Conservation (phyloP, 2,888 invertebrate species). For the Chirona hameri region DNA sequence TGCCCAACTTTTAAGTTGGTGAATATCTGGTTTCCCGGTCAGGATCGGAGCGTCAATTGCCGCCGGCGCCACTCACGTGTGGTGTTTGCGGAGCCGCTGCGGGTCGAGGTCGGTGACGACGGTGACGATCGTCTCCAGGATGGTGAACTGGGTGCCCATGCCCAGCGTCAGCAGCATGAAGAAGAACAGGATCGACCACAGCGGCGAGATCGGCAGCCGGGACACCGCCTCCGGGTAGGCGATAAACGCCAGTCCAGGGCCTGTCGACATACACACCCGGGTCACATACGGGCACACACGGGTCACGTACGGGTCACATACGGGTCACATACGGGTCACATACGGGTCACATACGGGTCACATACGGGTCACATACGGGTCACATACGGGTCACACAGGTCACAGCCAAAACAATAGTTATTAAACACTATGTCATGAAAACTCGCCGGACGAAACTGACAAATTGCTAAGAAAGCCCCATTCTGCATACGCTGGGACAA, state of each 20-base stretch:
- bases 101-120: conserved; percentile 54
- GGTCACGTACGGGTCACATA: neutral
- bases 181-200: conserved; percentile 79
- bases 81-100: conserved; percentile 45
- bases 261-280: conserved; percentile 40
- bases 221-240: conserved; percentile 80
- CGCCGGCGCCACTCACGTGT: conserved; percentile 44
- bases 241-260: conserved; percentile 71
- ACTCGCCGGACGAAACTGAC: too few relatives aligned
- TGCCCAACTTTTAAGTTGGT: too few relatives aligned
- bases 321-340: too few relatives aligned
- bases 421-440: too few relatives aligned
- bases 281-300: neutral
- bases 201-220: conserved; percentile 69
- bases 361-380: too few relatives aligned
- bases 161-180: conserved; percentile 71
- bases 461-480: too few relatives aligned
- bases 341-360: too few relatives aligned
- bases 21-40: too few relatives aligned
- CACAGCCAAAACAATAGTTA: too few relatives aligned
- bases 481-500: too few relatives aligned
- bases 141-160: conserved; percentile 60
- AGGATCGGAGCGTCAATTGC: neutral
- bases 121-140: conserved; percentile 55
- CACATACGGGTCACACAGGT: too few relatives aligned